Base-by-base conservation (phyloP, 1,140 invertebrate species). In the Adoxophyes honmai region DNA sequence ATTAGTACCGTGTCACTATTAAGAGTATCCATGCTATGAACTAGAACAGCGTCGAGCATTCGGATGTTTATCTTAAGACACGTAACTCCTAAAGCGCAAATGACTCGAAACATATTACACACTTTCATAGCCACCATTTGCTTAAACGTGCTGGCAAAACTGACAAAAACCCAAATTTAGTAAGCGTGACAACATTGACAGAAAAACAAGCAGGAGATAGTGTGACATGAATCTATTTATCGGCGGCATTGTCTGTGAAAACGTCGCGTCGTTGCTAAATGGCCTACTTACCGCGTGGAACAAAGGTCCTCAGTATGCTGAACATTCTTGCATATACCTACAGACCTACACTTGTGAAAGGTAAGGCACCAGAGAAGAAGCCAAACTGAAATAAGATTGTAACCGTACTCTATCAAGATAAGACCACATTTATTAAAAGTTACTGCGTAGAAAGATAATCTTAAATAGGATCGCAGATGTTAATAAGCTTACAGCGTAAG, bases 211-310 rank as follows among this genome's bases (percentile, higher is more conserved):
- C 42, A 48, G n/a, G 6, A 16, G 16, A 21, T 44, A 28, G 42
- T 48, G 18, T 33, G 42, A 33, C 42, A 48, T 48, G 42, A 48
- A 48, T 48, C 16, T 28, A 48, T 16, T 48, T 48, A 48, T 48
- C 42, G 42, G 18, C 21, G 42, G n/a, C 21, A 48, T 48, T 48
- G 18, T 48, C 16, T 48, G 42, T 48, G 39, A 44, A 48, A 48
- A 21, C 28, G 42, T 18, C 14, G 34, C 52, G 28, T 36, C 52
- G 52, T 53, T 53, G 52, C 52, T 53, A 53, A 53, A 53, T 36
- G 52, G 10, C 52, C 52, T 36, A 53, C 52, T 53, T 53, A 36
- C 21, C 52, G 33, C 15, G 33, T 53, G 52, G 33, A 53, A 53
- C 52, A 36, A 53, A 21, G 21, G 21, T 21, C 42, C 18, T 13